Evolutionary conservation across 2,888 invertebrate species (phyloP), one percentile per base, ranked within the genome.

Genomic region (Papilio elwesi): DNA sequence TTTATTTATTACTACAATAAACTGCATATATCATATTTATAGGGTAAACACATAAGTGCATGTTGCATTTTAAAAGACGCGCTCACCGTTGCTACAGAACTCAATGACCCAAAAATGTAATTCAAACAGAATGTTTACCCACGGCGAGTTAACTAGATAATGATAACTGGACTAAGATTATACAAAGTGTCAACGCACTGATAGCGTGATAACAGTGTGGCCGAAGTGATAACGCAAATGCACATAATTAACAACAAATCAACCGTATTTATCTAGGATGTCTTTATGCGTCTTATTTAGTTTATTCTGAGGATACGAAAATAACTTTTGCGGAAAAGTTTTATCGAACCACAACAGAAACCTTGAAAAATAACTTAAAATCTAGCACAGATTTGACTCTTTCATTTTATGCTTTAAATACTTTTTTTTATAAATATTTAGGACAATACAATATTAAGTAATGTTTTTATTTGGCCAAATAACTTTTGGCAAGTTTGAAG

Each of bases 171-270:
- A 73, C 73, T 65, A 76, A 87, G 90, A 90, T 90, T 85, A 89
- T 76, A 75, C 71, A 74, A 79, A 84, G 89, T 87, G 86, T 88
- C 88, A 90, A 89, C 90, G n/a, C n/a, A 83, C 84, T 85, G 88
- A 87, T 88, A 88, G 51, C 51, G 73, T 65, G 73, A 73, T 73
- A 73, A 82, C 81, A 76, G 82, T 80, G 81, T 82, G 80, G 84
- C 83, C 83, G 80, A 78, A 78, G 81, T 83, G 88, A 88, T 88
- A 90, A 86, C 66, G 51, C 52, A 8, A 74, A 71, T 76, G 76
- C 76, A 76, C 74, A 75, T 78, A 77, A 78, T 77, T 77, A 76
- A 77, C 75, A 77, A 75, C 65, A 74, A 74, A 76, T 76, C 74
- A 69, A 68, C 66, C 53, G 49, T 66, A 75, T 74, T 76, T 70